Base-by-base conservation (phyloP, 2,888 invertebrate genomes). In the Polyommatus iphigenia region DNA sequence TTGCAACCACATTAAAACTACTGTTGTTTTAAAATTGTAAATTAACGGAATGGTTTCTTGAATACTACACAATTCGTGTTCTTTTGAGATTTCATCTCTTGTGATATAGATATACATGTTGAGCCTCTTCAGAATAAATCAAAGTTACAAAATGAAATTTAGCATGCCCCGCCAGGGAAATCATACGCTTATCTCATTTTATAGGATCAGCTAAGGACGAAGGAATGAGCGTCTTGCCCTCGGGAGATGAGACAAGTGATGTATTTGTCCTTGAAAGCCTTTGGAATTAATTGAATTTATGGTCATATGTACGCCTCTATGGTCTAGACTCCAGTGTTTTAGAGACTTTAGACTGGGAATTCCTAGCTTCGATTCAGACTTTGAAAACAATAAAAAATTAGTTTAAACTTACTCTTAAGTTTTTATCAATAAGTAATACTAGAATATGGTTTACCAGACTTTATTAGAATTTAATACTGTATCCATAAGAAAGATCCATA, bases 111-210 rank as follows among this genome's bases (percentile, higher is more conserved):
- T 2, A 18, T 59, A 59, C 18, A 54, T 54, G 18, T 54, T 54
- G 54, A 54, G 18, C 18, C 20, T 20, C 59, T n/a, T 59, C n/a
- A 7, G 59, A 20, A 4, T 62, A 24, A 62, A 62, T 67, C 29
- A 67, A 62, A 24, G 29, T 18, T n/a, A 18, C 75, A 54, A 75
- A 50, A 54, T 50, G 15, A 80, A 81, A 81, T 83, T 83, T 83
- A 83, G 82, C 82, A 81, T 81, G 77, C 79, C 78, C 80, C 92
- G 83, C 92, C 79, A 83, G 93, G 93, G 93, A 93, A 93, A 93
- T 93, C 91, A 83, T 84, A 84, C 87, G 88, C 88, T 92, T 91
- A 91, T 90, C 91, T 90, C 87, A 89, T 87, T 88, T 89, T 88
- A 90, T 92, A 91, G 90, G 86, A 84, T 85, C 84, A 82, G 84